Conservation (phyloP, 2,888 invertebrate genomes). For the Agonopterix alstromeriana region DNA sequence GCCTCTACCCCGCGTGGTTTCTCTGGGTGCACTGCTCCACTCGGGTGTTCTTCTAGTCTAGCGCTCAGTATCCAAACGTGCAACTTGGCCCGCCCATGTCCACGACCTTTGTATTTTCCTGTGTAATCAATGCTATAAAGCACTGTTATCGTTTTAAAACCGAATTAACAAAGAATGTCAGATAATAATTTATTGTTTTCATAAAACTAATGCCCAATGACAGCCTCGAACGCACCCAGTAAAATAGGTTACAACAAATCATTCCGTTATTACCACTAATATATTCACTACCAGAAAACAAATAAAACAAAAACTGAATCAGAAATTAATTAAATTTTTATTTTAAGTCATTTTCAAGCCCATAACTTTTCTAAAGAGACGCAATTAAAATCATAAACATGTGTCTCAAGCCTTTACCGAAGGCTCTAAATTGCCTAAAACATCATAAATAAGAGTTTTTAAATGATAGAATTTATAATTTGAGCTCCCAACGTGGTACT, state of each 20-base stretch:
- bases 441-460: slow-evolving; percentile 34
- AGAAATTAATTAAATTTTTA: slow-evolving; percentile 43
- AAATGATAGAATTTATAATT: slow-evolving; percentile 40
- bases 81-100: too few species aligned
- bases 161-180: too few species aligned
- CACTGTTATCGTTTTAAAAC: too few species aligned
- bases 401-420: slow-evolving; percentile 28
- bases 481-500: slow-evolving; percentile 42
- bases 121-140: too few species aligned
- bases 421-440: slow-evolving; percentile 27
- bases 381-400: slow-evolving; percentile 38
- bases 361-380: slow-evolving; percentile 31
- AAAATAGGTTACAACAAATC: slow-evolving; percentile 4
- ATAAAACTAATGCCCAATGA: neutral
- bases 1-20: too few species aligned
- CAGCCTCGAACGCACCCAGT: neutral
- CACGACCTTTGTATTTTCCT: too few species aligned
- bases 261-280: slow-evolving; percentile 11
- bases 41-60: too few species aligned
- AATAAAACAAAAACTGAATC: slow-evolving; percentile 23
- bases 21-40: too few species aligned
- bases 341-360: slow-evolving; percentile 25
- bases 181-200: neutral
- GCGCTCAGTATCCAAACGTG: too few species aligned
- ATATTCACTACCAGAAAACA: slow-evolving; percentile 25